Percentiles rank a stretch among this genome's conserved stretches.
These are phyloP conservation scores for Drosophila sechellia DNA, from an alignment of 1,140 invertebrate species.

Conservation along the genomic window DNA sequence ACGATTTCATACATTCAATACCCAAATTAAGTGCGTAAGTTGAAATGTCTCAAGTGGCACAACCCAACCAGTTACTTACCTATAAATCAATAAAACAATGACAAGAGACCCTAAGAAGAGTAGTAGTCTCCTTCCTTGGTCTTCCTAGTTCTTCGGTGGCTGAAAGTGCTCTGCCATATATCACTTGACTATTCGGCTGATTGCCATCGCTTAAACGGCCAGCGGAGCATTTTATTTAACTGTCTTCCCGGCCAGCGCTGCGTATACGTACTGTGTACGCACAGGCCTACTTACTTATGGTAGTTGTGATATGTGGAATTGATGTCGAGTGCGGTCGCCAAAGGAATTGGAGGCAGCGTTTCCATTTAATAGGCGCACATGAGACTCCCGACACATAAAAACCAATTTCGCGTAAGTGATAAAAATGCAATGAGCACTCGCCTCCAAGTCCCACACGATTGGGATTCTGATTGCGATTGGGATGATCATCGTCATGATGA, in stretches of 20 bases:
- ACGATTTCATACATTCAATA: background rate
- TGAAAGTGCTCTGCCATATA: slow-evolving; percentile 33
- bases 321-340: slow-evolving; percentile 49
- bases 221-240: slow-evolving; percentile 72
- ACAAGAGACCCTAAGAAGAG: slow-evolving; percentile 13
- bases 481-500: slow-evolving; percentile 26
- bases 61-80: slow-evolving; percentile 15
- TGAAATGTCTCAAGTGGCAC: slow-evolving; percentile 26
- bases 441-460: slow-evolving; percentile 32
- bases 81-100: slow-evolving; percentile 80
- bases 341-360: slow-evolving; percentile 50
- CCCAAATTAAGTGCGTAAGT: slow-evolving; percentile 34
- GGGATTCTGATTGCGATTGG: slow-evolving; percentile 36
- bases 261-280: slow-evolving; percentile 22
- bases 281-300: slow-evolving; percentile 15
- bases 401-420: slow-evolving; percentile 82
- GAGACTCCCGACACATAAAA: slow-evolving; percentile 75
- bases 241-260: slow-evolving; percentile 16
- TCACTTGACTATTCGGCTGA: slow-evolving; percentile 66
- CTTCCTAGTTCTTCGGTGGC: slow-evolving; percentile 7
- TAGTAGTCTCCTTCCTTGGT: slow-evolving; percentile 17
- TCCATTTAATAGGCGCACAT: slow-evolving; percentile 81
- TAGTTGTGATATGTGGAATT: slow-evolving; percentile 50
- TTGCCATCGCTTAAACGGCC: slow-evolving; percentile 75
- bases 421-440: slow-evolving; percentile 77